Percentiles rank a stretch among this genome's conserved stretches.
These are phyloP conservation scores for Lomographa bimaculata DNA, from an alignment of 2,888 invertebrate species.

Conservation along the genomic window DNA sequence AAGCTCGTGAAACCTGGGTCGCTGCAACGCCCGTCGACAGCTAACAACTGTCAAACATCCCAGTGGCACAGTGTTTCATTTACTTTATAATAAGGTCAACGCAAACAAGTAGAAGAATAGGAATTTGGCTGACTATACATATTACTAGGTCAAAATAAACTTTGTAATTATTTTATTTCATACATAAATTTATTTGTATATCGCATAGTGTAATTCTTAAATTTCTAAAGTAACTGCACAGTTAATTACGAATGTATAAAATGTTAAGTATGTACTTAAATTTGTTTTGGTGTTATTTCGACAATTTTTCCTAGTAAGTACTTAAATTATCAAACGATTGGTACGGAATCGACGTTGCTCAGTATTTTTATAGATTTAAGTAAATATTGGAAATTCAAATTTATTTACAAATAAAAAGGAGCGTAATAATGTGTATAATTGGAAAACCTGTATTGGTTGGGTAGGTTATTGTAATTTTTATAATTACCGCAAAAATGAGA, in stretches of 20 bases:
- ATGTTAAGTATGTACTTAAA: conserved; percentile 60
- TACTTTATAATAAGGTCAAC: conserved; percentile 43
- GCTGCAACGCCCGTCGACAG: conserved; percentile 50
- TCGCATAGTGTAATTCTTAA: conserved; percentile 60
- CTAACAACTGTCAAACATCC: conserved; percentile 53
- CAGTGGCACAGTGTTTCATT: conserved; percentile 69
- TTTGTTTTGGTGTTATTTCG: conserved; percentile 57
- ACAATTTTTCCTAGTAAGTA: conserved; percentile 50
- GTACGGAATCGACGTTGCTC: conserved; percentile 77
- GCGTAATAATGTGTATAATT: conserved; percentile 52
- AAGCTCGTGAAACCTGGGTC: conserved; percentile 71
- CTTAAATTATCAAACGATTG: conserved; percentile 53
- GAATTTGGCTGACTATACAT: conserved; percentile 46
- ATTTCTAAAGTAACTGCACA: conserved; percentile 63
- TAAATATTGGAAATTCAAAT: conserved; percentile 64
- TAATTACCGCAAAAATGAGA: conserved; percentile 29
- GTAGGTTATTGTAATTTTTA: conserved; percentile 30
- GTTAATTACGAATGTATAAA: conserved; percentile 60
- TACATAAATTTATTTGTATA: conserved; percentile 61
- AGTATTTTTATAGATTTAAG: conserved; percentile 81
- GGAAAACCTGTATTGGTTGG: conserved; percentile 54
- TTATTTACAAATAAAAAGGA: conserved; percentile 64
- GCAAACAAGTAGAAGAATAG: conserved; percentile 45
- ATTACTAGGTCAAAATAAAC: conserved; percentile 47
- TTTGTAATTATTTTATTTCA: conserved; percentile 57